Base-by-base conservation (phyloP, 2,797 vertebrate genomes). In the Megalops cyprinoides region DNA sequence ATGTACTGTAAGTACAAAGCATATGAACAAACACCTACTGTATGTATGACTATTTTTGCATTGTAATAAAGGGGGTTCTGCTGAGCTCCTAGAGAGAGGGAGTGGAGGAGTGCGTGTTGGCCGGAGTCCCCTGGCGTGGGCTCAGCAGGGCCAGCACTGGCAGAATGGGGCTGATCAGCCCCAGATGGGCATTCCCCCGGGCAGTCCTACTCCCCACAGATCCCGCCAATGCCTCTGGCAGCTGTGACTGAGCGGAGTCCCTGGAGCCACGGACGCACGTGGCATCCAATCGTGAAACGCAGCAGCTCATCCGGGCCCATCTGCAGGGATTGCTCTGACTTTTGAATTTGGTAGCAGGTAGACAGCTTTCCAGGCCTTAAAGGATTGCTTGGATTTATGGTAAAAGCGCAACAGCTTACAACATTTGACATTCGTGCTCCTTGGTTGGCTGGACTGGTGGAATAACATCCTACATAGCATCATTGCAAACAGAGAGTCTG, bases 161-260 rank as follows among this genome's bases (percentile, higher is more conserved):
- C 67, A 71, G 37, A 71, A 42, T n/a, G 67, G 39, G 67, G 37
- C 23, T 44, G 67, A 42, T 71, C 67, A 12, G 67, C 39, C 39
- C 25, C 67, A 71, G 67, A 71, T 71, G 67, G 67, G 67, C 67
- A 42, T 44, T 71, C 67, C 67, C 67, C 18, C 18, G 37, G 67
- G 67, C 67, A 71, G 39, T 71, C 71, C 67, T 23, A 31, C 15
- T 69, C 34, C 65, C 65, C 34, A 18, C 65, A 69, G 31, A 69
- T 18, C 65, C 8, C 67, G 44, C 23, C 37, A 20, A 14, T 23
- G 67, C 20, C 67, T 37, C 44, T 71, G 67, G 67, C 37, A 71
- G 37, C 39, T 12, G 37, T 34, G 37, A 44, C 67, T 42, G 37
- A 42, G 44, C 18, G 44, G 2, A 18, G 8, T 44, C 67, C 37